phyloP scores from a whole-genome alignment of 2,888 invertebrate species.

The Stenodera caucasica region DNA sequence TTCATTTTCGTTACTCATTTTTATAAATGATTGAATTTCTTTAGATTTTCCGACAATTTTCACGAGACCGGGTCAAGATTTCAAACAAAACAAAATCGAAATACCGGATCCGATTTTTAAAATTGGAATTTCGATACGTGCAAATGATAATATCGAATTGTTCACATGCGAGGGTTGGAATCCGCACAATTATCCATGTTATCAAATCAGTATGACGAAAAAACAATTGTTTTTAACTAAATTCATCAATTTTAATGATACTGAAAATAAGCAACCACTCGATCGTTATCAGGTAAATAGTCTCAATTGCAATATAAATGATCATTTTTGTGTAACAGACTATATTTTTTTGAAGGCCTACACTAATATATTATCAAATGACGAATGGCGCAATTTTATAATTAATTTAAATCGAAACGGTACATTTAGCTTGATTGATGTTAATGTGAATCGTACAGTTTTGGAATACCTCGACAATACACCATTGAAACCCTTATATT shows the following conservation, averaged over 20 bases:
- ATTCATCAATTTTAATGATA: constrained; percentile 34
- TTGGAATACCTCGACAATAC: constrained; percentile 40
- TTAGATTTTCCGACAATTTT: constrained; percentile 45
- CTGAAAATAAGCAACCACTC: constrained; percentile 23
- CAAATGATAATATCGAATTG: constrained; percentile 42
- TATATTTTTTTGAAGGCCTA: constrained; percentile 36
- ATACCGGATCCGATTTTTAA: constrained; percentile 37
- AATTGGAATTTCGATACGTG: constrained; percentile 46
- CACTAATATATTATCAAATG: constrained; percentile 41
- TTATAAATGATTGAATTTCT: constrained; percentile 19
- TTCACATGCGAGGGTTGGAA: constrained; percentile 48
- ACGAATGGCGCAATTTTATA: constrained; percentile 50
- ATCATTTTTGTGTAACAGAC: too few relatives aligned
- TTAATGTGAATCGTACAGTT: constrained; percentile 41
- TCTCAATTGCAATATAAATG: too few relatives aligned
- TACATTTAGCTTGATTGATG: constrained; percentile 39
- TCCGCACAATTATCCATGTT: constrained; percentile 47
- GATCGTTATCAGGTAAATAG: constrained; percentile 33
- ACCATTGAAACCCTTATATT: constrained; percentile 42
- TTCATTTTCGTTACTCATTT: too few relatives aligned
- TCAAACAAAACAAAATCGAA: constrained; percentile 37
- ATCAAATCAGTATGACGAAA: constrained; percentile 44
- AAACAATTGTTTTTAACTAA: constrained; percentile 40
- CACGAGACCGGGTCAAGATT: constrained; percentile 41
- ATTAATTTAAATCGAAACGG: constrained; percentile 40